phyloP scores from a whole-genome alignment of 53 echinoderm and acorn worm species.

The Echinarachnius parma region DNA sequence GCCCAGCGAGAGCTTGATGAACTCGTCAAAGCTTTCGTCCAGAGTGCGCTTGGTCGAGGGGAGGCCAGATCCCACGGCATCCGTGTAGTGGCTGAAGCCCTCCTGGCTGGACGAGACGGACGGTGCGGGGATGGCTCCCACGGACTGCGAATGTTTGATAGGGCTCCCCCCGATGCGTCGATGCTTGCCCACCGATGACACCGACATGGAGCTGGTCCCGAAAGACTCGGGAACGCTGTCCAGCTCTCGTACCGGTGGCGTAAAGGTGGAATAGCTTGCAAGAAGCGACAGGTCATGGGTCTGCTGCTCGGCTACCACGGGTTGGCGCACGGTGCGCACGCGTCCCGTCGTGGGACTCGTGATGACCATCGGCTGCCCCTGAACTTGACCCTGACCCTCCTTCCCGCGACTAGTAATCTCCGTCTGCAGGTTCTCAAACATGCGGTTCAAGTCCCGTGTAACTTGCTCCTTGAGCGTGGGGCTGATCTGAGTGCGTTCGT shows the following conservation, averaged over 20 bases:
- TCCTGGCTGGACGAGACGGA: slow-evolving; percentile 51
- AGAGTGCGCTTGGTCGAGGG: slow-evolving; percentile 64
- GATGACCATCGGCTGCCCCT: slow-evolving; percentile 28
- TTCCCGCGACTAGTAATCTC: slow-evolving; percentile 65
- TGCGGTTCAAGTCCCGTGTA: slow-evolving; percentile 62
- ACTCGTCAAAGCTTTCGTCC: slow-evolving; percentile 98
- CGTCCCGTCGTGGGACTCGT: slow-evolving; percentile 46
- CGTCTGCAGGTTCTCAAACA: slow-evolving; percentile 86
- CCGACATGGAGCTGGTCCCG: slow-evolving; percentile 54
- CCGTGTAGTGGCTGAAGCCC: slow-evolving; percentile 48
- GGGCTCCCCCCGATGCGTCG: slow-evolving; percentile 33
- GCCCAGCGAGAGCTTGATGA: slow-evolving; percentile 77
- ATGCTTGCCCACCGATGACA: slow-evolving; percentile 44
- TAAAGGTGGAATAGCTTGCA: slow-evolving; percentile 90
- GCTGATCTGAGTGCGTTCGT: slow-evolving; percentile 39
- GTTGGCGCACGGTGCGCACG: slow-evolving; percentile 54
- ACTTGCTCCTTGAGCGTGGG: slow-evolving; percentile 47
- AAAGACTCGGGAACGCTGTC: slow-evolving; percentile 71
- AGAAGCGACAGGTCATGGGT: slow-evolving; percentile 88
- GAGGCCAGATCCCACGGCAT: slow-evolving; percentile 45
- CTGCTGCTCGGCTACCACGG: slow-evolving; percentile 68
- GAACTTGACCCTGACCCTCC: too few relatives aligned
- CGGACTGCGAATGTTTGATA: slow-evolving; percentile 64
- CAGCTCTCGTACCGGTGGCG: slow-evolving; percentile 73
- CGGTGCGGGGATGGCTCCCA: slow-evolving; percentile 57